These are phyloP conservation scores for Parnassius glacialis DNA, from an alignment of 2,888 invertebrate species.

Conservation along the genomic window DNA sequence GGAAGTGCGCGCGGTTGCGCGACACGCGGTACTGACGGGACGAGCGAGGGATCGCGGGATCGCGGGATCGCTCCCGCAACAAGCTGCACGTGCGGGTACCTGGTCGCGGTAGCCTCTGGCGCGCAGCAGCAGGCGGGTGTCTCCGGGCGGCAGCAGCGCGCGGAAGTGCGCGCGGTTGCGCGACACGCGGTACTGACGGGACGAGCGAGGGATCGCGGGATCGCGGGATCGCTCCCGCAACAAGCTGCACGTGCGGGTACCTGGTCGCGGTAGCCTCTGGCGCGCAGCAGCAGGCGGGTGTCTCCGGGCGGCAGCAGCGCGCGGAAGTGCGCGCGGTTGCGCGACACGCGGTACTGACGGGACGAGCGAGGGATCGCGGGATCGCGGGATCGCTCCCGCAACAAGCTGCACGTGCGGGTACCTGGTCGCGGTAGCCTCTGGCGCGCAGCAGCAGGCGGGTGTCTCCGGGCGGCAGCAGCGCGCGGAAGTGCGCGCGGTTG, in stretches of 20 bases:
- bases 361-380: constrained; percentile 41
- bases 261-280: constrained; percentile 81
- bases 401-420: constrained; percentile 28
- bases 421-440: constrained; percentile 80
- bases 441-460: constrained; percentile 83
- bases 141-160: constrained; percentile 85
- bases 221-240: no score
- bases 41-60: no score
- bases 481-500: constrained; percentile 86
- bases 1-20: no score
- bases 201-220: no score
- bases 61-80: no score
- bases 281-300: constrained; percentile 82
- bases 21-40: no score
- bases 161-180: constrained; percentile 76
- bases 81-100: constrained; percentile 37
- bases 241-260: constrained; percentile 34
- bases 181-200: no score
- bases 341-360: constrained; percentile 82
- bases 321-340: constrained; percentile 86
- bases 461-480: constrained; percentile 85
- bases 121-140: constrained; percentile 82
- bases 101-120: constrained; percentile 82
- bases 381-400: no score
- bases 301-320: constrained; percentile 85